Evolutionary conservation across 2,888 invertebrate genomes (phyloP).

Genomic region (Habroteleia sp.): DNA sequence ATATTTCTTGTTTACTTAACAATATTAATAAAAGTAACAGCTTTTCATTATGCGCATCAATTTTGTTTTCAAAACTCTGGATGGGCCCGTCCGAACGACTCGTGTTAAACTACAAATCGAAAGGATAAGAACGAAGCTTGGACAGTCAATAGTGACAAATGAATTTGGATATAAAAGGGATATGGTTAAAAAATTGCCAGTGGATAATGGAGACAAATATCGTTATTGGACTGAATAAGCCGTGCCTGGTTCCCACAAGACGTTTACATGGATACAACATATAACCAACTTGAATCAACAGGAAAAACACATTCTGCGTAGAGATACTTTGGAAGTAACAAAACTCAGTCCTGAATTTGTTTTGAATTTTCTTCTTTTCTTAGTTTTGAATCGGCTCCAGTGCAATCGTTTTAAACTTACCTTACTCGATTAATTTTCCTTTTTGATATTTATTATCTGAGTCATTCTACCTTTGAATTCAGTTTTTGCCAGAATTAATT

Average conservation of each 20-base stretch:
- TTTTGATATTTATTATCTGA: conserved; percentile 1
- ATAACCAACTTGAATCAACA: conserved; percentile 2
- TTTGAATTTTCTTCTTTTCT: conserved; percentile 24
- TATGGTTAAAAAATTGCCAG: conserved; percentile 2
- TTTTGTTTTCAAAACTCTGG: conserved; percentile 52
- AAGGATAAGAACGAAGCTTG: conserved; percentile 9
- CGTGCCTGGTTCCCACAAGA: conserved; percentile 70
- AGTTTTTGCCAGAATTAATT: too few species aligned
- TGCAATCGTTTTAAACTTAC: neutral
- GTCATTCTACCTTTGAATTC: too few species aligned
- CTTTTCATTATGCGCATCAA: conserved; percentile 79
- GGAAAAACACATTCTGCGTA: too few species aligned
- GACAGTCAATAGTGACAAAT: conserved; percentile 19
- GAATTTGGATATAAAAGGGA: conserved; percentile 15
- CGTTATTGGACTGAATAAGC: conserved; percentile 53
- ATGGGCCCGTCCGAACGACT: too few species aligned
- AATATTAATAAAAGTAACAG: conserved; percentile 51
- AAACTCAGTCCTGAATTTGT: too few species aligned
- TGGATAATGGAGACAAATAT: conserved; percentile 28
- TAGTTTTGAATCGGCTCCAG: conserved; percentile 16
- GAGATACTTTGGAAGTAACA: too few species aligned
- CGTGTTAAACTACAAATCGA: neutral
- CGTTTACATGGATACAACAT: conserved; percentile 32
- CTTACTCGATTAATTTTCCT: conserved; percentile 1
- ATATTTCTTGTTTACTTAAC: too few species aligned